Evolutionary conservation across 2,888 invertebrate species (phyloP).

Genomic region (Zhuqinia jingwanae): DNA sequence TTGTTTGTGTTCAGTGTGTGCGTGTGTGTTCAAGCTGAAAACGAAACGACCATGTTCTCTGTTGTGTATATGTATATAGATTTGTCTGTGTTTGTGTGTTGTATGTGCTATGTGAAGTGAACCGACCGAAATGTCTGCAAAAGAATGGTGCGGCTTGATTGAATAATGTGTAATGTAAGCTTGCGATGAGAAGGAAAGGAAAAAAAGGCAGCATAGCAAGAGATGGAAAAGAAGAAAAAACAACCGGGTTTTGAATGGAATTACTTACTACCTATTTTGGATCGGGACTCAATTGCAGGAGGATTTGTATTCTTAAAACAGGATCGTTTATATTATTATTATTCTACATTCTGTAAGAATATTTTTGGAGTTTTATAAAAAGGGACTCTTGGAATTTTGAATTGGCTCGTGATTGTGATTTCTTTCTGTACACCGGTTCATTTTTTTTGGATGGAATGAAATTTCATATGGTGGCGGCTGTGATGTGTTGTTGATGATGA

Average conservation of each 20-base stretch:
- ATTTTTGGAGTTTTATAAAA: constrained; percentile 24
- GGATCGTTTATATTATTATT: constrained; percentile 14
- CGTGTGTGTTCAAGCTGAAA: constrained; percentile 65
- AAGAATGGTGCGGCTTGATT: constrained; percentile 27
- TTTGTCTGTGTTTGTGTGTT: too few species aligned
- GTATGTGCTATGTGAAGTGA: not conserved
- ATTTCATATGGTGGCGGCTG: not conserved
- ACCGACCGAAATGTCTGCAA: not conserved
- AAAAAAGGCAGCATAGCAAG: not conserved
- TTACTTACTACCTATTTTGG: constrained; percentile 39
- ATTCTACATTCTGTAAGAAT: not conserved
- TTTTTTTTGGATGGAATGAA: not conserved
- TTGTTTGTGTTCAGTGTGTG: constrained; percentile 54
- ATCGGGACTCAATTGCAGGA: not conserved
- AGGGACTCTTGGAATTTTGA: constrained; percentile 10
- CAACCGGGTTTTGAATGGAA: not conserved
- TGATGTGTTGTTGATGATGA: not conserved
- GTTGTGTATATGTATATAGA: not conserved
- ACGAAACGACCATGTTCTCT: constrained; percentile 35
- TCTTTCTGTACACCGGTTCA: constrained; percentile 27
- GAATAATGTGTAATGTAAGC: constrained; percentile 38
- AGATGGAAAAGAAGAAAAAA: not conserved
- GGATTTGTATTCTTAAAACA: not conserved
- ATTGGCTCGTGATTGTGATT: constrained; percentile 40
- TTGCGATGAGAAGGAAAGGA: not conserved